Conservation (phyloP, 2,797 vertebrate species). For the Takifugu ocellatus region DNA sequence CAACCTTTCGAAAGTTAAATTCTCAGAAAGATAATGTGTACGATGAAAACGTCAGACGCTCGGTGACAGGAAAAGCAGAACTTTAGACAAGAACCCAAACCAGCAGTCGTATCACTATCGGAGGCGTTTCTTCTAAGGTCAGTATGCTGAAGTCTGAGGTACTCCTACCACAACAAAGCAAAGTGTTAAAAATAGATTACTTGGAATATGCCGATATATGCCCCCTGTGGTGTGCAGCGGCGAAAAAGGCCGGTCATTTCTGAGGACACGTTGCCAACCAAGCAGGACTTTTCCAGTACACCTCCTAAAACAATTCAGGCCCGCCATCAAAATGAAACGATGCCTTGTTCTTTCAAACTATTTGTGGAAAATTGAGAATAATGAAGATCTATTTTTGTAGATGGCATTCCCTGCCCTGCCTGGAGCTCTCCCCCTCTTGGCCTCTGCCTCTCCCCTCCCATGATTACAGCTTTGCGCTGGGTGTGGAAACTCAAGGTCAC, state of each 20-base stretch:
- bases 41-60: slow-evolving; percentile 55
- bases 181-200: slow-evolving; percentile 66
- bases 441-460: slow-evolving; percentile 29
- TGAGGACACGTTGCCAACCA: slow-evolving; percentile 63
- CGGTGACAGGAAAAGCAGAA: slow-evolving; percentile 60
- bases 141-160: slow-evolving; percentile 66
- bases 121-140: slow-evolving; percentile 68
- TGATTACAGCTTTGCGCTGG: slow-evolving; percentile 68
- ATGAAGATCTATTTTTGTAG: slow-evolving; percentile 74
- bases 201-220: slow-evolving; percentile 75
- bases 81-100: slow-evolving; percentile 56
- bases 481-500: slow-evolving; percentile 88
- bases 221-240: slow-evolving; percentile 69
- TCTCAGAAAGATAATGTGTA: slow-evolving; percentile 50
- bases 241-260: slow-evolving; percentile 67
- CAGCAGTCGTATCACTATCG: slow-evolving; percentile 57
- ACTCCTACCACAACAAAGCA: slow-evolving; percentile 68
- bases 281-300: slow-evolving; percentile 70
- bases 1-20: slow-evolving; percentile 31
- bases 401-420: slow-evolving; percentile 73
- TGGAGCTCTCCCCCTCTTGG: slow-evolving; percentile 36
- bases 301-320: slow-evolving; percentile 73
- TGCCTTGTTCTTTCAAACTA: slow-evolving; percentile 76
- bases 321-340: slow-evolving; percentile 75
- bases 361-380: slow-evolving; percentile 76